phyloP scores from a whole-genome alignment of 2,888 invertebrate genomes.

The Sphecodes monilicornis region DNA sequence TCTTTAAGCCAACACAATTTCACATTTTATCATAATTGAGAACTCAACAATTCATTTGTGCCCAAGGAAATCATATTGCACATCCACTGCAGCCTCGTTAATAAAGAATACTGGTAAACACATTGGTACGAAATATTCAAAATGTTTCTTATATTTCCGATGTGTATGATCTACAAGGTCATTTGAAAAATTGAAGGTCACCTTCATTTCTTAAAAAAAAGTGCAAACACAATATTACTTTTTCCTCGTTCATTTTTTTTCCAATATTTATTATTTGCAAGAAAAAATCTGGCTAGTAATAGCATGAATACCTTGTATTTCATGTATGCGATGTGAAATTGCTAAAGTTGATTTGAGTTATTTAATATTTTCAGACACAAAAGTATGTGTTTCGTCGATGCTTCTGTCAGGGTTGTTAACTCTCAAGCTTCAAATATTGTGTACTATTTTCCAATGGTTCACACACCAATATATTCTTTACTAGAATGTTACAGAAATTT shows the following conservation, averaged over 20 bases:
- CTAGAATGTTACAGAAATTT: conserved; percentile 76
- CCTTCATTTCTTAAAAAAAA: no score
- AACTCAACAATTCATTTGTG: no score
- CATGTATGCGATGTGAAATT: conserved; percentile 1
- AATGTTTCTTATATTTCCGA: no score
- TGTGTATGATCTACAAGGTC: no score
- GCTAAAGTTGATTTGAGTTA: conserved; percentile 1
- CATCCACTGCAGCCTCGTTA: no score
- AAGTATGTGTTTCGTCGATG: conserved; percentile 72
- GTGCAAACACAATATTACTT: no score
- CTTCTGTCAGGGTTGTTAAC: conserved; percentile 57
- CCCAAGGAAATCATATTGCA: no score
- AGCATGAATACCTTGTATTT: neutral
- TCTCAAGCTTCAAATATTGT: conserved; percentile 55
- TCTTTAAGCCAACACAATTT: no score
- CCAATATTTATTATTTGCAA: neutral
- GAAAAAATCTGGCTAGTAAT: neutral
- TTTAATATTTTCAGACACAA: conserved; percentile 69
- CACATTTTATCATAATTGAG: no score
- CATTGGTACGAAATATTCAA: no score
- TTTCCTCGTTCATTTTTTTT: neutral
- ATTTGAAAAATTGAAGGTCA: no score
- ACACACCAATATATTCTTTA: conserved; percentile 77
- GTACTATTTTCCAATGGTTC: conserved; percentile 75
- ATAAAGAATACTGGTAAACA: no score